Base-by-base conservation (phyloP, 2,113 vertebrate genomes). In the Nothobranchius kuhntae region DNA sequence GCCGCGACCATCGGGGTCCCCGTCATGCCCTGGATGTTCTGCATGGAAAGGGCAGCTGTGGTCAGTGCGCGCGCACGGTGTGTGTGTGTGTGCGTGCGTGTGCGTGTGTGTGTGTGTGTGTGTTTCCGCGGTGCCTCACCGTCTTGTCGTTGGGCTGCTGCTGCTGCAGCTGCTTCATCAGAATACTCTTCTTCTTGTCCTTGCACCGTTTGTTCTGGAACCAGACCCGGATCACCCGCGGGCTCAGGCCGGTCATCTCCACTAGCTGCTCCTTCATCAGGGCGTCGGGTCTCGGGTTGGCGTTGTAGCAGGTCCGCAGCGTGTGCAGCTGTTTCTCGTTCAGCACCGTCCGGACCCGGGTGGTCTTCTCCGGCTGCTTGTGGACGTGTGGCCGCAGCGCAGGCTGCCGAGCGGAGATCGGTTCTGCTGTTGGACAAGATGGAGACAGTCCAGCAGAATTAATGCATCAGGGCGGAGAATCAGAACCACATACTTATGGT, bases 201-300 rank as follows among this genome's bases (percentile, higher is more conserved):
- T 99, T 99, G 92, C 98, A 99, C 8, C 97, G 87, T 88, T 99
- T 99, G 92, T 99, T 99, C 89, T 99, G 98, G 94, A 99, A 99
- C 98, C 98, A 99, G 78, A 99, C 98, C 53, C 98, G 92, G 91
- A 99, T 99, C 75, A 99, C 97, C 7, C 97, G 91, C 38, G 98
- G 98, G 61, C 97, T 99, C 61, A 99, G 95, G 71, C 97, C 95
- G 1, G 98, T 99, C 98, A 99, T 99, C 93, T 99, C 96, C 84
- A 99, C 96, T 55, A 99, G 93, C 72, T 99, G 97, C 89, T 99
- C 97, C 90, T 99, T 99, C 97, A 99, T 99, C n/a, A 99, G 96
- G 0, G 98, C 98, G 9, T 99, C 97, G 0, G 97, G 97, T 85
- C 97, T 86, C 54, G 97, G 98, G 89, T 99, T 99, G 83, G 98